These are phyloP conservation scores for Sparidentex hasta DNA, from an alignment of 2,797 vertebrate species.

Conservation along the genomic window DNA sequence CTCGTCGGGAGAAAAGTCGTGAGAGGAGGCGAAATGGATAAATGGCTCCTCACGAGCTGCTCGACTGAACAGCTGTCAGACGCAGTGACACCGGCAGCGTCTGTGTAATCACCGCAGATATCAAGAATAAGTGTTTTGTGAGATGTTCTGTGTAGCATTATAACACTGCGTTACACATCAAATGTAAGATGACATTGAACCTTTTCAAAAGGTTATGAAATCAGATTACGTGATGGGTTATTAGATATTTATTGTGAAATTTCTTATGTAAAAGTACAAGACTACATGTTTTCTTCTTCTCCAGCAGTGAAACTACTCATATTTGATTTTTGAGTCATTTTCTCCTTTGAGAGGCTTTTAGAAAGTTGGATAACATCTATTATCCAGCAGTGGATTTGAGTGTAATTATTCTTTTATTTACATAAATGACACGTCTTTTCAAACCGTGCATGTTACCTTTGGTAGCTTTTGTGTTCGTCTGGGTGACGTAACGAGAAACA, in stretches of 20 bases:
- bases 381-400: neutral
- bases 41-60: conserved; percentile 11
- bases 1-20: neutral
- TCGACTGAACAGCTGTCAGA: conserved; percentile 31
- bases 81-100: neutral
- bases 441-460: no score
- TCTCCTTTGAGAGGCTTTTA: neutral
- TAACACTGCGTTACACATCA: neutral
- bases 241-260: neutral
- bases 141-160: neutral
- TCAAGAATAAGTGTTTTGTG: neutral
- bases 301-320: neutral
- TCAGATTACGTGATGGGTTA: neutral
- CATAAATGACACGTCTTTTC: no score
- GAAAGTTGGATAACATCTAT: neutral
- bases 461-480: no score
- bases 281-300: neutral
- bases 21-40: neutral
- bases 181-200: neutral
- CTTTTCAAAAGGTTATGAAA: conserved; percentile 10
- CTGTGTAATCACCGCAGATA: conserved; percentile 3
- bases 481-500: no score
- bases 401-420: no score
- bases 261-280: neutral
- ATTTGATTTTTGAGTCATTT: conserved; percentile 16